Evolutionary conservation across 2,113 vertebrate genomes (phyloP).

Genomic region (Pontoporia blainvillei): DNA sequence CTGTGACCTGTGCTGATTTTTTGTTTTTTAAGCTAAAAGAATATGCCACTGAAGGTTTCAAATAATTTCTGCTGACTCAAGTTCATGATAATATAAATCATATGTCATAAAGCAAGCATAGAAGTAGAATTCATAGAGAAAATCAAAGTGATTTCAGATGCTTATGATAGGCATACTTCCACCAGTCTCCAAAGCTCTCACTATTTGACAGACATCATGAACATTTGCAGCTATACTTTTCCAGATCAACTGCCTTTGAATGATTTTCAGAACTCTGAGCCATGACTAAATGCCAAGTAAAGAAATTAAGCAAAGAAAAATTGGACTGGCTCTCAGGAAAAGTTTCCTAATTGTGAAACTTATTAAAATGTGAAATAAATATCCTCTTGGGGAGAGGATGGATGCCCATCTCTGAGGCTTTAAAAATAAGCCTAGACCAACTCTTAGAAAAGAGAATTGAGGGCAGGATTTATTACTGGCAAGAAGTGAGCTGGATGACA

Average conservation of each 20-base stretch:
- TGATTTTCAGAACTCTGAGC: not conserved
- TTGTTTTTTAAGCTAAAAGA: not conserved
- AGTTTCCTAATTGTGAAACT: conserved; percentile 30
- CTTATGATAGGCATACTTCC: not conserved
- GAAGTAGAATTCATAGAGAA: not conserved
- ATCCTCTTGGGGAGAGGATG: not conserved
- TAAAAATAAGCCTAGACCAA: not conserved
- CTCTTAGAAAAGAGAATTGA: not conserved
- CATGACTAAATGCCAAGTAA: conserved; percentile 21
- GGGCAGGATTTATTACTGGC: not conserved
- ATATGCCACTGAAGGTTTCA: not conserved
- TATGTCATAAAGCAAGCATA: not conserved
- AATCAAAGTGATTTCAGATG: not conserved
- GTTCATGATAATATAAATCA: not conserved
- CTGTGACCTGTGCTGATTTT: not conserved
- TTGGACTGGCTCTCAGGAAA: conserved; percentile 24
- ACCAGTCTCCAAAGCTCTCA: not conserved
- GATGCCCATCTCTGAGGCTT: not conserved
- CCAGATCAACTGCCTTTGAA: not conserved
- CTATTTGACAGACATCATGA: not conserved
- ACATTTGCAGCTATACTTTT: not conserved
- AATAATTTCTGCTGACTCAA: not conserved
- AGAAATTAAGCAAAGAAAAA: conserved; percentile 22
- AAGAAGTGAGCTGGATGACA: not conserved
- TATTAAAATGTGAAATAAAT: conserved; percentile 30